Evolutionary conservation across 2,888 invertebrate genomes (phyloP), one percentile per base, ranked within the genome.

Genomic region (Meganola albula): DNA sequence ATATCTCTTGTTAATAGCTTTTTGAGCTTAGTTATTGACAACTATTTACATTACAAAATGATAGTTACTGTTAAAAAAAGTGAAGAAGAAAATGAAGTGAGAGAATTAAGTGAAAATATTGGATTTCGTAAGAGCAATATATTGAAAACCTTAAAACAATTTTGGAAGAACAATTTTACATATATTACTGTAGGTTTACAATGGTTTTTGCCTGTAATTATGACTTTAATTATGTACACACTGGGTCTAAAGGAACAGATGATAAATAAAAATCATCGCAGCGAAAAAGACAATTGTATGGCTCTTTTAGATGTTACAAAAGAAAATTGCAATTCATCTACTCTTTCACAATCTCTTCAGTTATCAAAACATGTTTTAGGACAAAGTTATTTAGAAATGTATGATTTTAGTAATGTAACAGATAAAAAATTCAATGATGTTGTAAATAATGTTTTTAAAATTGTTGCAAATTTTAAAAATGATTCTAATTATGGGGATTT

Each of bases 1-100:
- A 56, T 79, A 13, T 75, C 85, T 3, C 50, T 83, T 23, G 77
- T 83, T 0, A 86, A 85, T 41, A 84, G 83, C 43, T 85, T 85
- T 43, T 20, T 82, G 6, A 78, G 69, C 30, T 56, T 84, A 1
- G 53, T 83, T 1, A 76, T 85, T 34, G 76, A 84, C 34, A 83
- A 83, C 48, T 84, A 80, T 34, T 67, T 83, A 71, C 79, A 83
- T 49, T 83, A 80, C 42, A 71, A 50, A 55, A 72, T 78, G 60
- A 37, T 82, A 16, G 46, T 53, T 8, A 64, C 72, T 14, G 55
- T 58, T 1, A 70, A 74, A 34, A 53, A 44, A 12, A 63, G 62
- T 34, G 71, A 75, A 32, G 66, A 74, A 10, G 72, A 74, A 34
- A 73, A 69, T 45, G 43, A 45, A 18, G 74, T 83, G 0, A 58